These are phyloP conservation scores for Netelia virgata DNA, from an alignment of 2,888 invertebrate genomes.

Conservation along the genomic window DNA sequence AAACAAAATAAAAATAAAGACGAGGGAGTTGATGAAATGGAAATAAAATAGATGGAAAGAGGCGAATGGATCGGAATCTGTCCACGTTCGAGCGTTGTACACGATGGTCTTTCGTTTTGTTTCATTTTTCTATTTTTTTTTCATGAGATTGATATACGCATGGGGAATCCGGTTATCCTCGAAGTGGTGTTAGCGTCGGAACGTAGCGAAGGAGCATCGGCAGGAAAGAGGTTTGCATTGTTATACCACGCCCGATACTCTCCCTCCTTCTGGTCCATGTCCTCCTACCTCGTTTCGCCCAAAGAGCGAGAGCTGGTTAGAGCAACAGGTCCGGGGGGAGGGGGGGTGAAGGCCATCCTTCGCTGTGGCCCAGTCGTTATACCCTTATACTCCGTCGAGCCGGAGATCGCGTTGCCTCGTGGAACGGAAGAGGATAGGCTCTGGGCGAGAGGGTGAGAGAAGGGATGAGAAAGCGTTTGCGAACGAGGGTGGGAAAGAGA, in stretches of 20 bases:
- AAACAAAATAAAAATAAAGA: not conserved
- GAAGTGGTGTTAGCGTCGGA: not conserved
- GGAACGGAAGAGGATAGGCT: constrained; percentile 19
- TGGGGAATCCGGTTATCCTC: not conserved
- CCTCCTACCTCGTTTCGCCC: constrained; percentile 1
- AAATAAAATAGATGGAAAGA: constrained; percentile 1
- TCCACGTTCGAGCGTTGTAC: not conserved
- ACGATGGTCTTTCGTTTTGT: not conserved
- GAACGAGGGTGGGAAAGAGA: constrained; percentile 17
- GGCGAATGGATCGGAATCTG: not conserved
- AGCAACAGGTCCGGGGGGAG: constrained; percentile 62
- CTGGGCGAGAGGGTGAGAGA: constrained; percentile 27
- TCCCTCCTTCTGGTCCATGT: not conserved
- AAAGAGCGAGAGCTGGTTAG: constrained; percentile 34
- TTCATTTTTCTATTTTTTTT: constrained; percentile 9
- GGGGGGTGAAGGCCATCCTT: constrained; percentile 8
- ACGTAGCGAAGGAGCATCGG: constrained; percentile 6
- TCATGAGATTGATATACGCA: not conserved
- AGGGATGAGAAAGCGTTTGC: constrained; percentile 31
- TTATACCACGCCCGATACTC: constrained; percentile 20
- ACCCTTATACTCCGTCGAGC: constrained; percentile 36
- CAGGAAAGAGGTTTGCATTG: constrained; percentile 17
- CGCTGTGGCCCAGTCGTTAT: constrained; percentile 25
- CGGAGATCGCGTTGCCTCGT: constrained; percentile 23
- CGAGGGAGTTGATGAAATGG: not conserved